Evolutionary conservation across 2,888 invertebrate genomes (phyloP).

Genomic region (Adineta ricciae): DNA sequence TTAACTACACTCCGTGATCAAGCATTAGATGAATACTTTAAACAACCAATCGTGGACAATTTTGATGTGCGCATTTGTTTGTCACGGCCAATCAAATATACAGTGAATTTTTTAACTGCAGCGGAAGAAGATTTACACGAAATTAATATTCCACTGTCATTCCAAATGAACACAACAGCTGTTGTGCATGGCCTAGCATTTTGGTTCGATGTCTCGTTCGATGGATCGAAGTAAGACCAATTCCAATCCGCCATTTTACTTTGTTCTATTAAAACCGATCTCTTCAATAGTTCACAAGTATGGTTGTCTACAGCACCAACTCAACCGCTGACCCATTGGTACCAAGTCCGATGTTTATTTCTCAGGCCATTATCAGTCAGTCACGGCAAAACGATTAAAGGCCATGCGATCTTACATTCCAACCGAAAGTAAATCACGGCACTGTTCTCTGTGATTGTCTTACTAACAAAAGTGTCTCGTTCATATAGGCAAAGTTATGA

Average conservation of each 20-base stretch:
- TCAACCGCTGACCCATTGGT: constrained; percentile 96
- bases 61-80: constrained; percentile 94
- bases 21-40: constrained; percentile 90
- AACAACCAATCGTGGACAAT: constrained; percentile 93
- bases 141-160: constrained; percentile 87
- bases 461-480: neutral
- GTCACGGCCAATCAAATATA: constrained; percentile 80
- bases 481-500: constrained; percentile 79
- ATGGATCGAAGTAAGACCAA: constrained; percentile 58
- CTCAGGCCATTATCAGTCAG: constrained; percentile 86
- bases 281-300: constrained; percentile 60
- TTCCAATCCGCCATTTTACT: too few species aligned
- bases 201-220: constrained; percentile 97
- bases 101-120: constrained; percentile 82
- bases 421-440: constrained; percentile 65
- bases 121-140: constrained; percentile 83
- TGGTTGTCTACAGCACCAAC: constrained; percentile 96
- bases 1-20: constrained; percentile 77
- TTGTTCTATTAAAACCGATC: too few species aligned
- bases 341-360: constrained; percentile 86
- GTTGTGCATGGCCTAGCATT: constrained; percentile 93
- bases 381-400: constrained; percentile 78
- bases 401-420: constrained; percentile 73
- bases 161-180: constrained; percentile 78
- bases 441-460: too few species aligned